These are phyloP conservation scores for Tipula vernalis DNA, from an alignment of 2,888 invertebrate genomes.

Conservation along the genomic window DNA sequence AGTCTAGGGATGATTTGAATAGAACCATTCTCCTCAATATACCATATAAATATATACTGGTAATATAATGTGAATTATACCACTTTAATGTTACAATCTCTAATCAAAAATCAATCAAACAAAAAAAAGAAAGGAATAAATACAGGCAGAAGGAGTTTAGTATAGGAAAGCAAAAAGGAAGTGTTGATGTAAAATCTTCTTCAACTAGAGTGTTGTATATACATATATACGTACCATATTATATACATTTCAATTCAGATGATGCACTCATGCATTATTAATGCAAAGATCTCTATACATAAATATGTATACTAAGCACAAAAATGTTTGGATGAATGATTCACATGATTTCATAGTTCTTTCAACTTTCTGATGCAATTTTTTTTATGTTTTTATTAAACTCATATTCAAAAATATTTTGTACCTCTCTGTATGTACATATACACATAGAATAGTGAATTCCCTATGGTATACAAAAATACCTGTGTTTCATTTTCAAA, in stretches of 20 bases:
- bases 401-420: neutral
- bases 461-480: neutral
- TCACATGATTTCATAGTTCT: neutral
- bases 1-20: neutral
- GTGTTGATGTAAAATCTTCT: neutral
- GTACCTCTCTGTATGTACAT: neutral
- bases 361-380: neutral
- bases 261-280: neutral
- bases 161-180: neutral
- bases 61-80: neutral
- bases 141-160: neutral
- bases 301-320: neutral
- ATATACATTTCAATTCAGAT: neutral
- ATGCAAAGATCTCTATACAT: neutral
- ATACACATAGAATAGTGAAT: neutral
- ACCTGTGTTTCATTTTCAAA: neutral
- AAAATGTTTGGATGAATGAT: neutral
- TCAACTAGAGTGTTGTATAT: neutral
- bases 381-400: neutral
- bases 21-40: neutral
- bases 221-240: neutral
- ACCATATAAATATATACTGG: neutral
- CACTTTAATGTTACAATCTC: neutral
- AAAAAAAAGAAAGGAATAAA: neutral
- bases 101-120: neutral